Conservation (phyloP, 2,888 invertebrate species). For the Chloromyia formosa region DNA sequence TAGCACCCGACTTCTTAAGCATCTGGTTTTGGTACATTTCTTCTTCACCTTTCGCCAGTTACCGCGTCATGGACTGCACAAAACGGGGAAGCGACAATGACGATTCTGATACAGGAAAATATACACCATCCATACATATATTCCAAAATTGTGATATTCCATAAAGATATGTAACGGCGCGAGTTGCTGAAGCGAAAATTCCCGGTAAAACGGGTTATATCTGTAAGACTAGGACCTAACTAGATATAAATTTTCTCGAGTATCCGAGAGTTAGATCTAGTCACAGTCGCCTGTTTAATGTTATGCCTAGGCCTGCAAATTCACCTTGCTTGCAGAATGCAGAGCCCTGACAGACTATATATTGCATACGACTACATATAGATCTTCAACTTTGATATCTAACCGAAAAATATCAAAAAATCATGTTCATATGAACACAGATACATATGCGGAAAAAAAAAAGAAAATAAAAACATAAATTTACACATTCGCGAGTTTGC, state of each 20-base stretch:
- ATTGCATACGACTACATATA: slow-evolving; percentile 7
- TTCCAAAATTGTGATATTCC: slow-evolving; percentile 18
- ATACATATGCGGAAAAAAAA: too few relatives aligned
- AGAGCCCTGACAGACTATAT: background rate
- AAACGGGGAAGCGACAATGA: background rate
- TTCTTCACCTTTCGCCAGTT: slow-evolving; percentile 28
- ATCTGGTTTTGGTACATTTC: slow-evolving; percentile 39
- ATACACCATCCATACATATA: too few relatives aligned
- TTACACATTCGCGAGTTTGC: background rate
- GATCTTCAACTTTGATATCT: slow-evolving; percentile 24
- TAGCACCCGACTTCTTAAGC: slow-evolving; percentile 19
- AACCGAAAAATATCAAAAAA: slow-evolving; percentile 34
- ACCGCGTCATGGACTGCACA: background rate
- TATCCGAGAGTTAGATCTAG: too few relatives aligned
- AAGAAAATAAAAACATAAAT: too few relatives aligned
- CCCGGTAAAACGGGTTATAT: too few relatives aligned
- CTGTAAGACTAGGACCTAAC: background rate
- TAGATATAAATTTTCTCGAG: too few relatives aligned
- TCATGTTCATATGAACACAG: slow-evolving; percentile 30
- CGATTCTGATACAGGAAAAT: background rate
- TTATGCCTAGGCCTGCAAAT: slow-evolving; percentile 1
- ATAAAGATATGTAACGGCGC: slow-evolving; percentile 5
- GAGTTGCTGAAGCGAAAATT: background rate
- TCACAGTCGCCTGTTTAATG: background rate
- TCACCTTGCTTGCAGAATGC: background rate